These are phyloP conservation scores for Saguinus midas DNA, from an alignment of 2,113 vertebrate species.

Conservation along the genomic window DNA sequence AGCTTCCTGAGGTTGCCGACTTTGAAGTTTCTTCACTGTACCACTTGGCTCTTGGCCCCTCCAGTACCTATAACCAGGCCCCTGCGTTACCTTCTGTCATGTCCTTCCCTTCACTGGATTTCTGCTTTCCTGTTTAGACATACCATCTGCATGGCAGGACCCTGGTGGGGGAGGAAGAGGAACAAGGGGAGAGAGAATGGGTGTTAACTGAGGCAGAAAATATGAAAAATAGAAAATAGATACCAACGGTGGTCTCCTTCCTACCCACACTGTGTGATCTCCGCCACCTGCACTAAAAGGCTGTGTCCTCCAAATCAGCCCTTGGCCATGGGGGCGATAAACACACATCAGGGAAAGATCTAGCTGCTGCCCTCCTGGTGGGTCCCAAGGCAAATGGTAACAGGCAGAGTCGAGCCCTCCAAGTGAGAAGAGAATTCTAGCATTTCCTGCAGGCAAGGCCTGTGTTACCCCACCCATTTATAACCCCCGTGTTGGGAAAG, in stretches of 20 bases:
- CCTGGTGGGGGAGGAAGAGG: neutral
- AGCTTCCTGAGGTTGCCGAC: neutral
- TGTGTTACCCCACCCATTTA: neutral
- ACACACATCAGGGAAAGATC: neutral
- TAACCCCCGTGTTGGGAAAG: neutral
- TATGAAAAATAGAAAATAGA: neutral
- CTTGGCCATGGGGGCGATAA: rapidly evolving
- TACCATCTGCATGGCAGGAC: neutral
- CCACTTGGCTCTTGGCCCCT: neutral
- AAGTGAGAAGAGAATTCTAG: neutral
- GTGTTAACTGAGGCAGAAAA: neutral
- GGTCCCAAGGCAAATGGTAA: neutral
- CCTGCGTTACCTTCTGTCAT: neutral
- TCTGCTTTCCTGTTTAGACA: neutral
- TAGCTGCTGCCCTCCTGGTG: neutral
- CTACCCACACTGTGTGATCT: neutral
- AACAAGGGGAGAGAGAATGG: rapidly evolving
- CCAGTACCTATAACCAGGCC: neutral
- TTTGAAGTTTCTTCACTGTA: neutral
- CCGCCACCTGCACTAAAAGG: rapidly evolving
- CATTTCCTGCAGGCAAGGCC: neutral
- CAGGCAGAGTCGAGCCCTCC: neutral
- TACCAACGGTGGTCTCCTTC: too few relatives aligned
- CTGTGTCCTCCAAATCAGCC: neutral
- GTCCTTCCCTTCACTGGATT: neutral